phyloP scores from a whole-genome alignment of 2,888 invertebrate species.

The Melieria crassipennis region DNA sequence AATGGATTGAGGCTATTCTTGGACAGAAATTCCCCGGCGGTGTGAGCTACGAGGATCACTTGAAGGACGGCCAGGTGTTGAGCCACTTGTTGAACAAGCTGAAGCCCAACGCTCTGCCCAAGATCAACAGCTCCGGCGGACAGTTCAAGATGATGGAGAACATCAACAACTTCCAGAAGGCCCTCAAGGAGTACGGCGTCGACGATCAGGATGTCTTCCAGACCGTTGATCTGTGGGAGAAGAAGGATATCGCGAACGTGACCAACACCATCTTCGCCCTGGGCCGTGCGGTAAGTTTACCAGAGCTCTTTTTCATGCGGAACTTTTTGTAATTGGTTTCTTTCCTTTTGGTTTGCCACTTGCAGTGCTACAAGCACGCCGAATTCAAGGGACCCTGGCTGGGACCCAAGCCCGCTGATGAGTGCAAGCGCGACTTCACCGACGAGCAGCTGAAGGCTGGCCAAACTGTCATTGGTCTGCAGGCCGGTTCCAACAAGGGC shows the following conservation, averaged over 20 bases:
- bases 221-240: slow-evolving; percentile 96
- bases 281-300: slow-evolving; percentile 78
- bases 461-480: slow-evolving; percentile 89
- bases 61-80: slow-evolving; percentile 91
- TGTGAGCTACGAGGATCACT: slow-evolving; percentile 85
- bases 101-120: slow-evolving; percentile 85
- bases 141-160: slow-evolving; percentile 99
- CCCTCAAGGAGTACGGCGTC: slow-evolving; percentile 88
- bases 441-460: slow-evolving; percentile 92
- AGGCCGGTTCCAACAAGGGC: slow-evolving; percentile 96
- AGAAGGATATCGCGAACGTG: slow-evolving; percentile 88
- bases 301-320: not conserved
- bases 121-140: slow-evolving; percentile 93
- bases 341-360: not conserved
- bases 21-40: slow-evolving; percentile 88
- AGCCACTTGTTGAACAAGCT: slow-evolving; percentile 96
- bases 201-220: slow-evolving; percentile 93
- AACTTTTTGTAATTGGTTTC: not conserved
- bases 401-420: slow-evolving; percentile 94
- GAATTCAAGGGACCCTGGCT: slow-evolving; percentile 88
- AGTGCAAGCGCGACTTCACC: slow-evolving; percentile 92
- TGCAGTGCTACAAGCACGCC: slow-evolving; percentile 83
- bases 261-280: slow-evolving; percentile 86
- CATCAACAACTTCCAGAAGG: slow-evolving; percentile 91
- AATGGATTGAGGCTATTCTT: slow-evolving; percentile 89